phyloP scores from a whole-genome alignment of 2,888 invertebrate species.

The Meteorus cinctellus region DNA sequence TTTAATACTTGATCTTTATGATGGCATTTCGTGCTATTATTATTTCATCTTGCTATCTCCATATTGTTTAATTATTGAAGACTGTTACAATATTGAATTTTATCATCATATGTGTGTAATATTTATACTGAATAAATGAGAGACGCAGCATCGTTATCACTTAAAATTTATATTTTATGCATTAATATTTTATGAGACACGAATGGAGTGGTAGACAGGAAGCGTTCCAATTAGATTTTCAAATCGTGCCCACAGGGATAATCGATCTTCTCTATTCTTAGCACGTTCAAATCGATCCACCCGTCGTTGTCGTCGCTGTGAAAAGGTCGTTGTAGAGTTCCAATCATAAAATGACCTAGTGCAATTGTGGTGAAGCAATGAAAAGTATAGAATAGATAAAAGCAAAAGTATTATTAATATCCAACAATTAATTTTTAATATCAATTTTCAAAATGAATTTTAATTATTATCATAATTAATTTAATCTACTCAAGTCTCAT shows the following conservation, averaged over 20 bases:
- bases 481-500: background rate
- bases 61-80: background rate
- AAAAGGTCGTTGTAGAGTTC: constrained; percentile 26
- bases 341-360: constrained; percentile 36
- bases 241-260: constrained; percentile 42
- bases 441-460: background rate
- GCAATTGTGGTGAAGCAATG: constrained; percentile 11
- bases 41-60: background rate
- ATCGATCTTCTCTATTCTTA: constrained; percentile 54
- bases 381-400: background rate
- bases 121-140: constrained; percentile 6
- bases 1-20: background rate
- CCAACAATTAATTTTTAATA: too few species aligned
- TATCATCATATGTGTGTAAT: background rate
- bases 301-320: background rate
- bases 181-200: constrained; percentile 35
- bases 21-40: background rate
- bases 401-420: background rate
- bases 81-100: background rate
- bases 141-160: constrained; percentile 10
- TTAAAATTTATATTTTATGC: background rate
- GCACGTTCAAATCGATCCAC: constrained; percentile 46
- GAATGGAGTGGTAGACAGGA: constrained; percentile 21
- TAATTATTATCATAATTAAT: background rate
- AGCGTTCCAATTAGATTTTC: constrained; percentile 40